phyloP scores from a whole-genome alignment of 2,888 invertebrate genomes.

The Chloromyia formosa region DNA sequence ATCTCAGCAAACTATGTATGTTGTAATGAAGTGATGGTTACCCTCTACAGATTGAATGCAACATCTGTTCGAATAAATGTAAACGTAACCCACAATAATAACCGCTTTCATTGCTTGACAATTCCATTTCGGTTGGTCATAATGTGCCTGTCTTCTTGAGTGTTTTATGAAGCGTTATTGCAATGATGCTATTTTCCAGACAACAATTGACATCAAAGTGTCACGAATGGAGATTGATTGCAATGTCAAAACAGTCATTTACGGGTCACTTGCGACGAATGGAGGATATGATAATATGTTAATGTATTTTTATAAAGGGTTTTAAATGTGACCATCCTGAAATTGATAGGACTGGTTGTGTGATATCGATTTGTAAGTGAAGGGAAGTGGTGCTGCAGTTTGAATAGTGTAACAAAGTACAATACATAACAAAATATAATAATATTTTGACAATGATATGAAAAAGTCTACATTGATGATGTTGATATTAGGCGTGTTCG shows the following conservation, averaged over 20 bases:
- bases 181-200: background rate
- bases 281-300: background rate
- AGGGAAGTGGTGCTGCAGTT: too few species aligned
- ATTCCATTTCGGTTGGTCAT: constrained; percentile 36
- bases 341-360: background rate
- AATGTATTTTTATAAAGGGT: background rate
- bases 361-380: too few species aligned
- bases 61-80: constrained; percentile 38
- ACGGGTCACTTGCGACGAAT: constrained; percentile 36
- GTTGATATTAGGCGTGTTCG: too few species aligned
- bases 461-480: too few species aligned
- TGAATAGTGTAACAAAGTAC: too few species aligned
- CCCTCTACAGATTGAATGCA: constrained; percentile 14
- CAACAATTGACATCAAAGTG: constrained; percentile 29
- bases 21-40: constrained; percentile 20
- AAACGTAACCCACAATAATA: constrained; percentile 33
- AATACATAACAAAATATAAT: too few species aligned
- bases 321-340: background rate
- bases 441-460: too few species aligned
- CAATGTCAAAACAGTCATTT: constrained; percentile 38
- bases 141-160: constrained; percentile 6
- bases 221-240: constrained; percentile 35
- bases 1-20: background rate
- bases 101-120: constrained; percentile 39
- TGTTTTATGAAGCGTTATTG: constrained; percentile 11